phyloP scores from a whole-genome alignment of 2,888 invertebrate species.

The Callyntrura sp. region DNA sequence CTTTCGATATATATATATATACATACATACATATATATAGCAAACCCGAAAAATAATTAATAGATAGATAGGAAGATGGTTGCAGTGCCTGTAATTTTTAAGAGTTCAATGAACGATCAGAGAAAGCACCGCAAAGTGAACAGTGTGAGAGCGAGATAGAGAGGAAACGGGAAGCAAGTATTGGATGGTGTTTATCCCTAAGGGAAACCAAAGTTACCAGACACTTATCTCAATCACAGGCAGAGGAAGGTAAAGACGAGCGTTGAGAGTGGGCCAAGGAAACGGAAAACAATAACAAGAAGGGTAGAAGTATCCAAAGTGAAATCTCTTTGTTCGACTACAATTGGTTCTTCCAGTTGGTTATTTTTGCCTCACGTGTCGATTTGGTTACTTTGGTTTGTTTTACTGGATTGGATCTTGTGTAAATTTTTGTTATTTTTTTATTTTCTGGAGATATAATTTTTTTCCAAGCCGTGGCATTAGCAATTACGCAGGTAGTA shows the following conservation, averaged over 20 bases:
- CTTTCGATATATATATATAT: neutral
- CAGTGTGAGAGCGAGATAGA: neutral
- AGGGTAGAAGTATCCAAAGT: slow-evolving; percentile 18
- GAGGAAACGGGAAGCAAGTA: slow-evolving; percentile 10
- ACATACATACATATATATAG: too few species aligned
- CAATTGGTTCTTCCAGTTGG: slow-evolving; percentile 14
- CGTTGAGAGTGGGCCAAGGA: slow-evolving; percentile 1
- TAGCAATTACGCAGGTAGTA: slow-evolving; percentile 14
- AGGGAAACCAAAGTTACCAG: slow-evolving; percentile 61
- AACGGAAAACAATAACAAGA: neutral
- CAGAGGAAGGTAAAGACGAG: slow-evolving; percentile 16
- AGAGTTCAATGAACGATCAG: slow-evolving; percentile 71
- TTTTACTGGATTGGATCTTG: neutral
- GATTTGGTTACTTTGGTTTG: too few species aligned
- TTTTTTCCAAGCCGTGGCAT: slow-evolving; percentile 68
- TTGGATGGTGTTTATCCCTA: slow-evolving; percentile 50
- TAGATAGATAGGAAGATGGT: slow-evolving; percentile 14
- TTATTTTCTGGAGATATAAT: slow-evolving; percentile 46
- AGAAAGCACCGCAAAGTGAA: neutral
- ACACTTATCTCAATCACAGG: slow-evolving; percentile 71
- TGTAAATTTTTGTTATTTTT: slow-evolving; percentile 27
- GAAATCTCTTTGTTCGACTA: slow-evolving; percentile 28
- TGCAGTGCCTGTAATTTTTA: slow-evolving; percentile 46
- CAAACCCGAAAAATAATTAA: slow-evolving; percentile 54
- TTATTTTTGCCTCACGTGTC: neutral